Evolutionary conservation across 2,888 invertebrate genomes (phyloP).

Genomic region (Dicyrtoma fusca): DNA sequence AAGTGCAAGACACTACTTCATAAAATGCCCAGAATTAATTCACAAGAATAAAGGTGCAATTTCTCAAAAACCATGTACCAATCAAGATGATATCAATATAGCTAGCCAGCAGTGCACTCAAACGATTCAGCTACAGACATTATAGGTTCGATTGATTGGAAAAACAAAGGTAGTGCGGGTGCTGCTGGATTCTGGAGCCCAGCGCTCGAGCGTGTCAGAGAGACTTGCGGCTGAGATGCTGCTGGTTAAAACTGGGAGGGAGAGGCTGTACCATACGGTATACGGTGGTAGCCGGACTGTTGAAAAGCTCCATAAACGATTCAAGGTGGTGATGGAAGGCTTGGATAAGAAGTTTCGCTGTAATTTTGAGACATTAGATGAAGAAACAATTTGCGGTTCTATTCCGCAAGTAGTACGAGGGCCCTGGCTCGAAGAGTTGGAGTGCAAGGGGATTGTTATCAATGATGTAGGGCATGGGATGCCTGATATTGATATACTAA

Average conservation of each 20-base stretch:
- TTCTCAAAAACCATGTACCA: no score
- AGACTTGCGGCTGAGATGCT: background rate
- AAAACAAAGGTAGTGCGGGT: constrained; percentile 13
- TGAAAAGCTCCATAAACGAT: background rate
- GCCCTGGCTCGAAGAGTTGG: background rate
- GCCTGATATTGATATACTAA: constrained; percentile 8
- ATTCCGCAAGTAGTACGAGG: background rate
- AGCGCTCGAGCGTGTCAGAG: constrained; percentile 16
- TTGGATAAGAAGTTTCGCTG: background rate
- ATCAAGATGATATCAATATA: no score
- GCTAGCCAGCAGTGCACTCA: no score
- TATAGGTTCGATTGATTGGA: no score
- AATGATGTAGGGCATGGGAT: background rate
- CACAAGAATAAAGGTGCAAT: no score
- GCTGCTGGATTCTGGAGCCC: no score
- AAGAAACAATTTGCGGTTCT: constrained; percentile 11
- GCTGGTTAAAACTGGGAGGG: background rate
- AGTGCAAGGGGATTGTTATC: background rate
- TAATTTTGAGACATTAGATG: background rate
- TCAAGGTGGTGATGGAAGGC: background rate
- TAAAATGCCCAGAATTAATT: no score
- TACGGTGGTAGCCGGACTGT: constrained; percentile 18
- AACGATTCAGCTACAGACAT: no score
- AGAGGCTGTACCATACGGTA: background rate
- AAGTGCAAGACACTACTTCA: no score